Base-by-base conservation (phyloP, 37 sponge, comb jelly and placozoan species). In the Axinella damicornis region DNA sequence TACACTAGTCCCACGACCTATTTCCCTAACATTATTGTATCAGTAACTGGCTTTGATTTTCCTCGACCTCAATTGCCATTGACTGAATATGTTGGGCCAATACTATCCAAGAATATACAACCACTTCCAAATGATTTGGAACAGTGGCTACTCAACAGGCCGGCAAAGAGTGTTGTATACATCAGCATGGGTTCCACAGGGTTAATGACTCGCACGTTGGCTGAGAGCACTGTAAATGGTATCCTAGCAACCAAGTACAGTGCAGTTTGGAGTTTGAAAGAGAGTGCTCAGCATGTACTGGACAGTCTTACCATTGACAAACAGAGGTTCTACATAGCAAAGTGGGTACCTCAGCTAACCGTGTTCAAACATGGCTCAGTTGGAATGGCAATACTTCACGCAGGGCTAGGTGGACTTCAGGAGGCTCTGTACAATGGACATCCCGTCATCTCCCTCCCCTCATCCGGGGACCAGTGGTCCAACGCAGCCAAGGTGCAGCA, bases 361-460 rank as follows among this genome's bases (percentile, higher is more conserved):
- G 52, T 90, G 34, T 38, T 90, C 12, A 57, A 63, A 2, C 90
- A 90, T 41, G 16, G 53, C 65, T 28, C 80, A 13, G 53, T 90
- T 15, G 33, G 56, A 18, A 36, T 84, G 46, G 76, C 85, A 1
- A 76, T 84, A 30, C 57, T 90, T 2, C 90, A 90, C 53, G 63
- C 46, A 46, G 46, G 46, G 46, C 46, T 46, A 46, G 46, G 46
- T 4, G 69, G 85, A 0, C 25, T 85, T 36, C 73, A 71, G 22
- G 73, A 71, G 53, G 37, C 41, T 6, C n/a, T 71, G 24, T 71
- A 38, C 53, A 71, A 71, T 25, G 87, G 79, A 66, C 78, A 87
- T 17, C 92, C 88, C n/a, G 63, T 92, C 53, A 76, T 92, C 53
- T 52, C 65, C 19, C 0, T 87, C 0, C 88, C 92, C 2, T 0